Percentiles rank a stretch among this genome's conserved stretches.
phyloP scores from a whole-genome alignment of 2,113 vertebrate species.

The Empidonax traillii region DNA sequence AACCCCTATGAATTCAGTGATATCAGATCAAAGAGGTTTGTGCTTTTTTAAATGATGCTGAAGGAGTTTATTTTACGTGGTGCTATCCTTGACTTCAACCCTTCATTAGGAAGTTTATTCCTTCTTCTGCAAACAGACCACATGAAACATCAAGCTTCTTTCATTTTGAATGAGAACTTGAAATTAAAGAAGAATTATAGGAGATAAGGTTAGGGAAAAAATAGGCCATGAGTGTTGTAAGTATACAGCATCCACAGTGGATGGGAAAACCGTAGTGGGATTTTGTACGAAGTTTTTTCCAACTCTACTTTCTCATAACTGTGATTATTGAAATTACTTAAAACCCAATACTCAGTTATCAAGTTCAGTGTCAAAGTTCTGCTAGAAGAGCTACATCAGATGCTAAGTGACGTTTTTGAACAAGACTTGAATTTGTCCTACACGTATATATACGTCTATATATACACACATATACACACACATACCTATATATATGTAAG shows the following conservation, averaged over 20 bases:
- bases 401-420: not conserved
- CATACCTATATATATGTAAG: not conserved
- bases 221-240: not conserved
- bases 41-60: not conserved
- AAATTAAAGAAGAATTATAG: not conserved
- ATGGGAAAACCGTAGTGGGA: not conserved
- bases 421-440: not conserved
- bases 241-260: not conserved
- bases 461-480: not conserved
- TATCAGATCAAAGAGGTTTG: not conserved
- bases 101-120: not conserved
- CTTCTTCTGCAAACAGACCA: not conserved
- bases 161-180: not conserved
- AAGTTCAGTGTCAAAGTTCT: not conserved
- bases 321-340: not conserved
- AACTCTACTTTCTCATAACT: not conserved
- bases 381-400: not conserved
- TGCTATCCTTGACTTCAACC: not conserved
- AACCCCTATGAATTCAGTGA: not conserved
- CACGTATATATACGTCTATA: not conserved
- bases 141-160: not conserved
- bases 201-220: not conserved
- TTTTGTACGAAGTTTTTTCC: not conserved
- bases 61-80: not conserved
- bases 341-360: not conserved